These are phyloP conservation scores for Xiphorhynchus erythropygius DNA, from an alignment of 2,797 vertebrate genomes.

Conservation along the genomic window DNA sequence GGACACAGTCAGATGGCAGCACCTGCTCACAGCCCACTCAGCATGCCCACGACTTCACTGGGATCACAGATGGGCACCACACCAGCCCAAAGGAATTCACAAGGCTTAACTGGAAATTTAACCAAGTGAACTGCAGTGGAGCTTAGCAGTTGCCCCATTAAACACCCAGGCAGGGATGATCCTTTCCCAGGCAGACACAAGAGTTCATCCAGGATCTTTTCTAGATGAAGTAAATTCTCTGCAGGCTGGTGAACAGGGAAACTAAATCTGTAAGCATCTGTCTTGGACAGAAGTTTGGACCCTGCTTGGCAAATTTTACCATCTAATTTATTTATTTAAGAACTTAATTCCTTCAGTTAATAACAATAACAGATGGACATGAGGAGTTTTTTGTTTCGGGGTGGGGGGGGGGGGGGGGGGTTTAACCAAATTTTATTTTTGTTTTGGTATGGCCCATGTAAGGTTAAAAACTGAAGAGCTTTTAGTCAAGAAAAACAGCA, in stretches of 20 bases:
- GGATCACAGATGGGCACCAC: rapidly evolving
- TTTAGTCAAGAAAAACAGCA: not conserved
- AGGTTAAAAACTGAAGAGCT: not conserved
- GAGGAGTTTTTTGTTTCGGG: not conserved
- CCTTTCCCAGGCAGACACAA: not conserved
- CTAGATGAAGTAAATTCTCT: not conserved
- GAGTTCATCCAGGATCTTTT: not conserved
- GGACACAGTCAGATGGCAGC: rapidly evolving
- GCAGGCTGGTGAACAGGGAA: not conserved
- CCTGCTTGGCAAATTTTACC: not conserved
- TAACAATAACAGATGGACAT: not conserved
- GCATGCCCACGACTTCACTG: rapidly evolving
- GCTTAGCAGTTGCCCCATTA: not conserved
- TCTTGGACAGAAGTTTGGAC: not conserved
- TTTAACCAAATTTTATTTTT: not conserved
- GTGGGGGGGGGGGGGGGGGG: too few species aligned
- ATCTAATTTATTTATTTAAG: not conserved
- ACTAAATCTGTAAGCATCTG: not conserved
- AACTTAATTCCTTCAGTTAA: not conserved
- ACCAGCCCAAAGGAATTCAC: not conserved
- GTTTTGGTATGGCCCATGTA: not conserved
- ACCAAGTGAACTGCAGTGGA: not conserved
- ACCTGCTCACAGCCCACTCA: not conserved
- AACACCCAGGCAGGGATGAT: not conserved
- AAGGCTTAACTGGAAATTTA: not conserved